phyloP scores from a whole-genome alignment of 2,888 invertebrate species.

The Kuschelorhynchus macadamiae region DNA sequence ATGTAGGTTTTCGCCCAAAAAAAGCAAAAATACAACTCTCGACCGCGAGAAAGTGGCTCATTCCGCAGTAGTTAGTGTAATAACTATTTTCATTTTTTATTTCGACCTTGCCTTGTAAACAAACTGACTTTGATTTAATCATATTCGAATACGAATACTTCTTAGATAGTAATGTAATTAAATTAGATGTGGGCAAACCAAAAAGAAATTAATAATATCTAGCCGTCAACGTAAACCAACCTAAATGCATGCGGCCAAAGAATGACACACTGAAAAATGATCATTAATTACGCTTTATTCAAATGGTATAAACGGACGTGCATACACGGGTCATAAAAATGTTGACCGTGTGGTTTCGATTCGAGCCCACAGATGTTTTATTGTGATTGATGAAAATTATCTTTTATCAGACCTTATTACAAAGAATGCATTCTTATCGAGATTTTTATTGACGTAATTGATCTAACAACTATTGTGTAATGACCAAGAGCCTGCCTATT shows the following conservation, averaged over 20 bases:
- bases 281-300: conserved; percentile 47
- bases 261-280: conserved; percentile 41
- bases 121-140: no score
- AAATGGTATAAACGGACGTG: conserved; percentile 28
- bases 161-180: conserved; percentile 25
- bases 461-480: conserved; percentile 24
- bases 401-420: conserved; percentile 23
- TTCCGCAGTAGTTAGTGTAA: no score
- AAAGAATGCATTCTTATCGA: conserved; percentile 24
- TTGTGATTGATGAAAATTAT: conserved; percentile 40
- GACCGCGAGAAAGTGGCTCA: no score
- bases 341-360: conserved; percentile 25
- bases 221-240: conserved; percentile 39
- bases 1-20: no score
- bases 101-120: no score
- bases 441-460: conserved; percentile 28
- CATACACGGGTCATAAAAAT: conserved; percentile 20
- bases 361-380: conserved; percentile 25
- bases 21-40: no score
- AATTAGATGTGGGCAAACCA: conserved; percentile 39
- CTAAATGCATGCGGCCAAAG: conserved; percentile 15
- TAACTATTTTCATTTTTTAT: no score
- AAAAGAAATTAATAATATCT: conserved; percentile 40
- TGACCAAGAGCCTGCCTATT: not conserved
- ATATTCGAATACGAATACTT: not conserved